phyloP scores from a whole-genome alignment of 1,140 invertebrate species.

The Drosophila malerkotliana region DNA sequence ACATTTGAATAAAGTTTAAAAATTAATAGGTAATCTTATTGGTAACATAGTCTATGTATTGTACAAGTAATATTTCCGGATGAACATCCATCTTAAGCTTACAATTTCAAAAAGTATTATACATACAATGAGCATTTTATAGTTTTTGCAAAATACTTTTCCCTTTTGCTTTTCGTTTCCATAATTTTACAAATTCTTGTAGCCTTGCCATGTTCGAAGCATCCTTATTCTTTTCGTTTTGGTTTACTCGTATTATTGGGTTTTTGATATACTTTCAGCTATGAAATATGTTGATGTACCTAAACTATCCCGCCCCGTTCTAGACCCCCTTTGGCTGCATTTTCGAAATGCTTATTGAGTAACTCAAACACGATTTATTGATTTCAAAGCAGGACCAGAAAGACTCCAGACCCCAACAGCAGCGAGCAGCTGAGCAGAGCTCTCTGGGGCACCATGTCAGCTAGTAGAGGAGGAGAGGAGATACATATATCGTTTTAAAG shows the following conservation, averaged over 20 bases:
- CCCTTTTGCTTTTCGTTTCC: constrained; percentile 4
- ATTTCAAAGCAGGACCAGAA: constrained; percentile 62
- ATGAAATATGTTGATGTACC: constrained; percentile 56
- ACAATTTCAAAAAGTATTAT: constrained; percentile 45
- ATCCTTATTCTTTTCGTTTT: constrained; percentile 14
- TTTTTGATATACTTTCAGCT: constrained; percentile 56
- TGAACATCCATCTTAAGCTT: constrained; percentile 22
- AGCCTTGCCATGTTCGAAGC: constrained; percentile 50
- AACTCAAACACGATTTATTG: constrained; percentile 57
- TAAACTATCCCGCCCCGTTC: constrained; percentile 50
- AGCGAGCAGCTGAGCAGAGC: constrained; percentile 28
- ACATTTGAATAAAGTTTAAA: neutral
- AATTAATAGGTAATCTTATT: neutral
- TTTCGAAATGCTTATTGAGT: constrained; percentile 68
- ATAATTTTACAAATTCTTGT: constrained; percentile 52
- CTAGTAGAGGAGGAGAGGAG: constrained; percentile 18
- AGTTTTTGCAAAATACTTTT: constrained; percentile 42
- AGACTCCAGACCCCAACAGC: constrained; percentile 47
- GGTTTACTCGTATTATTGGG: constrained; percentile 21
- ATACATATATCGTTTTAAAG: constrained; percentile 14
- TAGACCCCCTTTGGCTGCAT: constrained; percentile 77
- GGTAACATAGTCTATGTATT: constrained; percentile 1
- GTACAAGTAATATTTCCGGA: constrained; percentile 13
- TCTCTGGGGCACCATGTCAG: constrained; percentile 27
- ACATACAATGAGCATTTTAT: constrained; percentile 74